These are phyloP conservation scores for Chloropsis hardwickii DNA, from an alignment of 2,113 vertebrate species.

Conservation along the genomic window DNA sequence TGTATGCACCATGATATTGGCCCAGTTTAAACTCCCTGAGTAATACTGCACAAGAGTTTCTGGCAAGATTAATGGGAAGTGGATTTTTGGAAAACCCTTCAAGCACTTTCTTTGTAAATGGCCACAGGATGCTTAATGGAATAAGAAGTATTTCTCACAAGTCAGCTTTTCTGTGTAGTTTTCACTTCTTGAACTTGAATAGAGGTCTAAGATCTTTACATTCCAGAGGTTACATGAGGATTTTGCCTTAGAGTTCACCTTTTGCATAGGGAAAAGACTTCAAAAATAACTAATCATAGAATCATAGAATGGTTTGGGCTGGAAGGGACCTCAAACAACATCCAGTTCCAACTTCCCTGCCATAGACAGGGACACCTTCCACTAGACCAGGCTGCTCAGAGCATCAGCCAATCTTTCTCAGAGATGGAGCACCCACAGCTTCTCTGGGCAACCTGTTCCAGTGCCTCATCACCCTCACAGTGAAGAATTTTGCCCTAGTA, in stretches of 20 bases:
- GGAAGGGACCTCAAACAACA: not conserved
- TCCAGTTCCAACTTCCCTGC: not conserved
- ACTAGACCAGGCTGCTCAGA: too few species aligned
- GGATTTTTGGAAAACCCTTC: conserved; percentile 31
- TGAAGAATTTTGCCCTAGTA: not conserved
- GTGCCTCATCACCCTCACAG: not conserved
- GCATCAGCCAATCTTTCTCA: too few species aligned
- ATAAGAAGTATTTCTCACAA: not conserved
- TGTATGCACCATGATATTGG: not conserved
- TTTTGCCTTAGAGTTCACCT: not conserved
- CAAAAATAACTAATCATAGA: not conserved
- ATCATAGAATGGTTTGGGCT: not conserved
- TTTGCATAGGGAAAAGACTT: not conserved
- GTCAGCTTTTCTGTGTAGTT: not conserved
- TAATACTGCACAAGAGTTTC: not conserved
- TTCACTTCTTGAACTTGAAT: not conserved
- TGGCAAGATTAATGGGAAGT: conserved; percentile 41
- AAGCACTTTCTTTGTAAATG: conserved; percentile 30
- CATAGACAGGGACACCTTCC: not conserved
- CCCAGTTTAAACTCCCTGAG: not conserved
- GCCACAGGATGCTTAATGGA: not conserved
- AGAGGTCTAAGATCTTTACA: not conserved
- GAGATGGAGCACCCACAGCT: not conserved
- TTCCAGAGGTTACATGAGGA: not conserved
- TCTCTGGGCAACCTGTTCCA: not conserved